Percentiles rank a stretch among this genome's conserved stretches.
Conservation (phyloP, 2,113 vertebrate species). For the Condylura cristata region DNA sequence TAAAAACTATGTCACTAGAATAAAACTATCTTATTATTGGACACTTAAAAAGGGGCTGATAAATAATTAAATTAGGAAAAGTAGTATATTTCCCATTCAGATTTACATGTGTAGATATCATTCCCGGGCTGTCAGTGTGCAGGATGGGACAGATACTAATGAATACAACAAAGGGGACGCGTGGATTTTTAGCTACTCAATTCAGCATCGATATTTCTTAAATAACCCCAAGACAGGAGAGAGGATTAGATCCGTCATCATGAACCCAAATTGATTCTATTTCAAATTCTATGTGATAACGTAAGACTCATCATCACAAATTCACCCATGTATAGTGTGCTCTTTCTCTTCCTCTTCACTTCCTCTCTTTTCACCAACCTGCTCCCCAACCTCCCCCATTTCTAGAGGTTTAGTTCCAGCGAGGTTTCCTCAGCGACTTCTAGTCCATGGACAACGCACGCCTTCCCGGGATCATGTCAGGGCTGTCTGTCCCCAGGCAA, state of each 20-base stretch:
- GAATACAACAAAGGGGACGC: neutral
- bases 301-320: neutral
- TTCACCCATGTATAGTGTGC: too few species aligned
- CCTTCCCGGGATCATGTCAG: neutral
- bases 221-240: neutral
- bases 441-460: accelerated
- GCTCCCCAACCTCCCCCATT: accelerated
- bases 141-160: neutral
- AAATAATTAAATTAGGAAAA: neutral
- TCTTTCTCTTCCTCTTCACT: neutral
- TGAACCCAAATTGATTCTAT: neutral
- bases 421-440: neutral
- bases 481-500: neutral
- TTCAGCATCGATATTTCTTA: neutral
- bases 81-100: neutral
- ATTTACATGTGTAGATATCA: neutral
- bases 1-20: neutral
- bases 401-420: too few species aligned
- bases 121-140: neutral
- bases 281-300: neutral
- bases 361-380: neutral
- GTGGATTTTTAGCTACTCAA: neutral
- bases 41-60: neutral
- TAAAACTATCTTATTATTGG: neutral
- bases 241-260: neutral